Percentiles rank a stretch among this genome's conserved stretches.
Evolutionary conservation across 2,797 vertebrate species (phyloP).

Genomic region (Neoniphon sammara): DNA sequence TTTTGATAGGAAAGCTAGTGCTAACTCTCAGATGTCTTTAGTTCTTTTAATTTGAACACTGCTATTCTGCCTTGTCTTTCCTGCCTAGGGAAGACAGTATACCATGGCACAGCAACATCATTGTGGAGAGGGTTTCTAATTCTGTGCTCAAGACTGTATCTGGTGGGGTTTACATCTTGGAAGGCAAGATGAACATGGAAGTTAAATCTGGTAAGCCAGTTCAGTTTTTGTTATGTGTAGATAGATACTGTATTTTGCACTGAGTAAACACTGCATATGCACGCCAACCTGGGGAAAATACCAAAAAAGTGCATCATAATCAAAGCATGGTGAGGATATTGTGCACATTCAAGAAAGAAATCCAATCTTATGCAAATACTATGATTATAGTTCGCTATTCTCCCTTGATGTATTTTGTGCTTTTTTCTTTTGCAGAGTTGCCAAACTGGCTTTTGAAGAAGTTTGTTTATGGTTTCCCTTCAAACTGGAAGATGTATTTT

Average conservation of each 20-base stretch:
- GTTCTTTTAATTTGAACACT: not conserved
- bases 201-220: slow-evolving; percentile 49
- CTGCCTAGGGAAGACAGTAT: slow-evolving; percentile 73
- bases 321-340: no score
- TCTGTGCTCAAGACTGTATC: slow-evolving; percentile 76
- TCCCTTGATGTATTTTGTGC: not conserved
- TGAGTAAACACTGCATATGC: not conserved
- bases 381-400: not conserved
- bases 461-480: slow-evolving; percentile 81
- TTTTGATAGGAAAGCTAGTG: no score
- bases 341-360: no score
- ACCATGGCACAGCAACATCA: slow-evolving; percentile 83
- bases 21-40: not conserved
- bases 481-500: slow-evolving; percentile 78
- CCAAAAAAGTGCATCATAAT: no score
- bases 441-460: slow-evolving; percentile 80
- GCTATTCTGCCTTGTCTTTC: not conserved
- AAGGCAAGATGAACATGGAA: slow-evolving; percentile 76
- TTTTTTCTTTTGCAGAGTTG: slow-evolving; percentile 69
- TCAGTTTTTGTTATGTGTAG: not conserved
- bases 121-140: slow-evolving; percentile 76
- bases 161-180: slow-evolving; percentile 78
- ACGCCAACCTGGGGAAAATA: no score
- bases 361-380: not conserved
- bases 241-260: not conserved